Percentiles rank a stretch among this genome's conserved stretches.
These are phyloP conservation scores for Sylvietta virens DNA, from an alignment of 2,113 vertebrate species.

Conservation along the genomic window DNA sequence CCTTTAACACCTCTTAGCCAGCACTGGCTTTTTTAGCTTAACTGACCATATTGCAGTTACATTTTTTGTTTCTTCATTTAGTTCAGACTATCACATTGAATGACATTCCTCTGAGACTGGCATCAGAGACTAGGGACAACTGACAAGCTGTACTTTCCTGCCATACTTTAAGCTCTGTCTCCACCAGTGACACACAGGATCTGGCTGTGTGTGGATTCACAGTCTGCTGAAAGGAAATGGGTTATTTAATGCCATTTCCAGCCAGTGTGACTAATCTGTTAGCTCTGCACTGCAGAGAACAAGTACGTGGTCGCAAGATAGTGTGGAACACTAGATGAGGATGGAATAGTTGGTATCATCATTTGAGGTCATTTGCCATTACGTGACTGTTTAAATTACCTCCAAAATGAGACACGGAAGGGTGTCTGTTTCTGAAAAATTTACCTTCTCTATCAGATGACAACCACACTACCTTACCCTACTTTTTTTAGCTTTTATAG, in stretches of 20 bases:
- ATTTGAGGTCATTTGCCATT: not conserved
- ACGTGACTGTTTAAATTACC: not conserved
- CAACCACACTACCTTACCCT: not conserved
- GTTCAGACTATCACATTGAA: not conserved
- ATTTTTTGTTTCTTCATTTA: not conserved
- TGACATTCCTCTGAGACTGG: not conserved
- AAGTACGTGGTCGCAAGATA: not conserved
- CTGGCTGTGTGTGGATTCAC: not conserved
- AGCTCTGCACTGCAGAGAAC: not conserved
- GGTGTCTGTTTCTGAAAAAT: not conserved
- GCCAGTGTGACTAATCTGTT: not conserved
- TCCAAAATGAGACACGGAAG: not conserved
- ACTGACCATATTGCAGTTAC: not conserved
- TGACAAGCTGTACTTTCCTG: not conserved
- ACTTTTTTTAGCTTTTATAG: not conserved
- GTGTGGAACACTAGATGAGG: not conserved
- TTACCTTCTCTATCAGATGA: not conserved
- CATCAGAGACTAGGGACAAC: not conserved
- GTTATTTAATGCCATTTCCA: conserved; percentile 20
- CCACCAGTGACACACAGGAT: not conserved
- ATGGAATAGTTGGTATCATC: not conserved
- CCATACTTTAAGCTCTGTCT: not conserved
- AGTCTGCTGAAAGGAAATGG: not conserved
- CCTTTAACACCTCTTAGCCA: not conserved
- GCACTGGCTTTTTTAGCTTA: not conserved